phyloP scores from a whole-genome alignment of 2,113 vertebrate species.

The Ahaetulla prasina region DNA sequence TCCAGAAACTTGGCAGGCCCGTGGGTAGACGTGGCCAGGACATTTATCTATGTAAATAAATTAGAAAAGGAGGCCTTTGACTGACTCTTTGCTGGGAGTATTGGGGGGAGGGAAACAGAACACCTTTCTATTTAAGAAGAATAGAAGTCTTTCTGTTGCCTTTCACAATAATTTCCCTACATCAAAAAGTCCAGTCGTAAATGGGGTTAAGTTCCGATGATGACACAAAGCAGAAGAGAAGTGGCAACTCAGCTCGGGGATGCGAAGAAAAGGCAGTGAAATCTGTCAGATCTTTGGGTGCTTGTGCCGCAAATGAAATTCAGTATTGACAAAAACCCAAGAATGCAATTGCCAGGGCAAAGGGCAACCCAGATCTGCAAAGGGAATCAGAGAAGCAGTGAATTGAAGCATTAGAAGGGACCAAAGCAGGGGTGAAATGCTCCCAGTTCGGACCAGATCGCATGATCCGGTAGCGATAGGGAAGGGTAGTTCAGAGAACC shows the following conservation, averaged over 20 bases:
- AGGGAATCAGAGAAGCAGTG: neutral
- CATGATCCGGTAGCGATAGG: no score
- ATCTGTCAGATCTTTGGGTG: constrained; percentile 56
- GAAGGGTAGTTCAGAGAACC: no score
- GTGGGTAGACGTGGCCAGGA: no score
- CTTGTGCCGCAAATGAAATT: constrained; percentile 66
- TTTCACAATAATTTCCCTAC: constrained; percentile 71
- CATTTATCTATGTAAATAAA: no score
- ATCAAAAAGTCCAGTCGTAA: constrained; percentile 71
- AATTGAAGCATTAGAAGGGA: neutral
- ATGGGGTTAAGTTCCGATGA: constrained; percentile 70
- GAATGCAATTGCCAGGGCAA: constrained; percentile 62
- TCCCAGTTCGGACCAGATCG: no score
- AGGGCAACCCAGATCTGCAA: neutral
- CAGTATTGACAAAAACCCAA: constrained; percentile 66
- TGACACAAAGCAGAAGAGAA: constrained; percentile 61
- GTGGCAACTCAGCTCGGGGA: constrained; percentile 60
- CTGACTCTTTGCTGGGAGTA: no score
- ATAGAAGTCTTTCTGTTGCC: constrained; percentile 58
- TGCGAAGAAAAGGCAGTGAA: constrained; percentile 66
- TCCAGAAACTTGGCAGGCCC: no score
- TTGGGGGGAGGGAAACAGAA: no score
- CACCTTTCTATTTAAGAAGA: no score
- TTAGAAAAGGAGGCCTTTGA: no score
- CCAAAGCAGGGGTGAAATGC: no score